Base-by-base conservation (phyloP, 92 coral and sea anemone species). In the Palythoa grandis region DNA sequence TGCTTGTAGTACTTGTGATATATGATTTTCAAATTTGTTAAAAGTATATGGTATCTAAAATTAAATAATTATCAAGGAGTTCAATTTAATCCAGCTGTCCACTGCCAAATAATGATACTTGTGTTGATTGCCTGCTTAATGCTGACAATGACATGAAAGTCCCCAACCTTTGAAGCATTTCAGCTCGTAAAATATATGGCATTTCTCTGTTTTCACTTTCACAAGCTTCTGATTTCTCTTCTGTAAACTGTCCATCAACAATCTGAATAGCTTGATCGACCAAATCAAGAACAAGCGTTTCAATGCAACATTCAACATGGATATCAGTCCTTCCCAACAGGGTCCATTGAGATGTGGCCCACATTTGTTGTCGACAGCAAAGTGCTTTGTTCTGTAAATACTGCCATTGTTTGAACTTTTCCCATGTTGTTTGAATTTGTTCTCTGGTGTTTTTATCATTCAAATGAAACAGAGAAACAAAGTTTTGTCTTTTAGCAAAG, bases 251-350 rank as follows among this genome's bases (percentile, higher is more conserved):
- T 5, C 98, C 98, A 79, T 89, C 92, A 50, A 82, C 92, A 56
- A 84, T 43, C 52, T 88, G 86, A 48, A 94, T 77, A 2, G 92
- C 98, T 37, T 78, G 79, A 57, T 94, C 98, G 40, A 85, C 78
- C 54, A 94, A 11, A 75, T 92, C 92, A 20, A 80, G 91, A 43
- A 94, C 82, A 37, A 94, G 58, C 1, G 90, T 88, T 60, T 92
- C 94, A 79, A 94, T 84, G 56, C 86, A 57, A n/a, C 92, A 92
- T 22, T 88, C 87, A 35, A 90, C 86, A 61, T 94, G 92, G 48
- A 70, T 73, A 60, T 87, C 93, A 20, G 78, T 37, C 22, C 87
- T 87, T 39, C 92, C 91, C 0, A 63, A 78, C 29, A 92, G 24
- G 24, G 86, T 82, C 98, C 94, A 86, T 11, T 77, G 74, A 43